Base-by-base conservation (phyloP, 2,113 vertebrate species). In the Vulpes lagopus region DNA sequence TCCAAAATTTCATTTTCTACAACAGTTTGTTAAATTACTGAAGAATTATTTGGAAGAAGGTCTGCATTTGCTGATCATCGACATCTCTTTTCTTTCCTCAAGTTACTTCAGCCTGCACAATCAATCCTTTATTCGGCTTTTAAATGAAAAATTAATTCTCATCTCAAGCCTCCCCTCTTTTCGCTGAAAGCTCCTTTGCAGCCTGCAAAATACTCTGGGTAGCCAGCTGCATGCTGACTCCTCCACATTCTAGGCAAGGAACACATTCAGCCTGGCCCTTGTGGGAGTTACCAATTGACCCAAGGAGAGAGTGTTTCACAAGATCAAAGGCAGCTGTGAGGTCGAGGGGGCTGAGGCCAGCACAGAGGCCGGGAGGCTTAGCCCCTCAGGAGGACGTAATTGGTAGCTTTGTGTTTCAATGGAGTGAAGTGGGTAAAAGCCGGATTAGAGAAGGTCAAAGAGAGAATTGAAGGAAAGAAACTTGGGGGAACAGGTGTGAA, bases 371-470 rank as follows among this genome's bases (percentile, higher is more conserved):
- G 35, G 83, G 19, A 88, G 89, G n/a, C 79, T 64, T 43, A 92
- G 84, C 64, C 49, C 62, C n/a, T 0, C 0, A 81, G 79, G 69
- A 92, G 90, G 82, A 91, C 32, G 81, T 89, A 94, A 98, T 93
- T 95, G 88, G 90, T 69, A 94, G 95, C 82, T 96, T 79, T 96
- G 81, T 97, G 62, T 96, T 94, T 97, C 81, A n/a, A 0, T 27
- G 35, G 35, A 65, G 32, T 89, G 88, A 96, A 97, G 90, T 96
- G 60, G 76, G 85, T 95, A 97, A 94, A 91, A 94, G 96, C 91
- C 14, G 15, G 82, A 94, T 97, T 97, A 96, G 73, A 96, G 96
- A 97, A 98, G 96, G 96, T 97, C 91, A 98, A 93, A 94, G 91
- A 96, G 81, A 92, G 93, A 96, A 94, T 84, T 86, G 67, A 73